Evolutionary conservation across 2,888 invertebrate species (phyloP), one percentile per base, ranked within the genome.

Genomic region (Pycnomerus fuliginosus): DNA sequence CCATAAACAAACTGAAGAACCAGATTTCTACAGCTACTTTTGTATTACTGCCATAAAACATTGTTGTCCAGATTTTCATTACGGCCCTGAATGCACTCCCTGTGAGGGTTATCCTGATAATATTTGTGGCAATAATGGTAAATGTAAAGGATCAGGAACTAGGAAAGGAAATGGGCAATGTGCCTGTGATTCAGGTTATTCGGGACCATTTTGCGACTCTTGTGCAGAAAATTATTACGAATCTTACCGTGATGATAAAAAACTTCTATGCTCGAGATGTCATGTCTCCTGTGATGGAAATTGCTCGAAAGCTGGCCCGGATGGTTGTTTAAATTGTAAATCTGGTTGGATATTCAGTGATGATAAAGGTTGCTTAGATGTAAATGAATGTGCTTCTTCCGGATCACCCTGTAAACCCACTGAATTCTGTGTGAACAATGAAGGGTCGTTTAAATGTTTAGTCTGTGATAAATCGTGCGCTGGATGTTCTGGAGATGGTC

Each of bases 151-250:
- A 0, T 84, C 85, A 49, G 97, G 97, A 0, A 95, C 94, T 0
- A 78, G 96, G 27, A 90, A 90, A 70, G 98, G 98, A 0, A 92
- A 87, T 64, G 98, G 97, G 0, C 83, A 85, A 48, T 98, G 98
- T 66, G 73, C 79, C 8, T 98, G 97, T 70, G 84, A 93, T 61
- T 62, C 69, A 3, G 96, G 93, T 0, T 97, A 97, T 67, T 62
- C 69, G 0, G 94, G 94, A 1, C 79, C 81, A 0, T 70, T 76
- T 15, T 98, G 98, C 71, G 79, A 84, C 37, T 72, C 78, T n/a
- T 98, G 98, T 70, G 76, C 79, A 8, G 66, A 73, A n/a, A 83
- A 82, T 1, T 85, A 83, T 64, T 92, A 85, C 67, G 76, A 82
- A 58, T 78, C 88, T 0, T 89, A 86, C 58, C 80, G 78, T 55